Base-by-base conservation (phyloP, 2,797 vertebrate genomes). In the Atherinosoma microstoma region DNA sequence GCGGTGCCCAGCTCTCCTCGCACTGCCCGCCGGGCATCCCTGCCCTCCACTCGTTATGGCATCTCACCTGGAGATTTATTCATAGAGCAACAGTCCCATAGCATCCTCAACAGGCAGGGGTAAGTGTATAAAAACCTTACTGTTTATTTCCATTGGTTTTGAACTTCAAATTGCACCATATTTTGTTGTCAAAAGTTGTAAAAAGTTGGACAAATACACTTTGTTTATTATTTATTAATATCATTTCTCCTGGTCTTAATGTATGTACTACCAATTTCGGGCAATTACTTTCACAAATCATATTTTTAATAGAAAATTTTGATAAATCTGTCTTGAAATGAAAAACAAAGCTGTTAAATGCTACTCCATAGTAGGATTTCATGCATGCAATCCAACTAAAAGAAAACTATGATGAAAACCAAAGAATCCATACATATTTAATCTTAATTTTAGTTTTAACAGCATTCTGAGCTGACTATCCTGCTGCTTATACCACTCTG, bases 101-200 rank as follows among this genome's bases (percentile, higher is more conserved):
- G 89, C 71, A 97, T 96, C 75, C 95, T 97, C 86, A 94, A 75
- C 89, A 95, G 96, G 66, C 93, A 96, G 90, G 96, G 97, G 98
- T 99, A 93, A 96, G 96, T 86, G 74, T 22, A n/a, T 4, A 29
- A 29, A 53, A n/a, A 8, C n/a, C 15, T 13, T 7, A 20, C 15
- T 20, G 2, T 1, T 42, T 42, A 24, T 12, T 38, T 29, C 3
- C 27, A 16, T 8, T 56, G 36, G 4, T 15, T 60, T 35, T 24
- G 22, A 53, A 62, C 24, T 30, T 36, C n/a, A 18, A 18, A 56
- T 7, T 56, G 34, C 15, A 16, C 12, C 16, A 7, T 36, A 59
- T 27, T 57, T 57, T 22, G 13, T 36, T 38, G 38, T 10, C n/a
- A 32, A 53, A 34, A 53, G 1, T 64, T 51, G 45, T 67, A 3